A percentile compares a stretch with the other conserved stretches of the same genome.
These are phyloP conservation scores for Hippocampus guttulatus DNA, from an alignment of 2,113 vertebrate genomes.

Conservation along the genomic window DNA sequence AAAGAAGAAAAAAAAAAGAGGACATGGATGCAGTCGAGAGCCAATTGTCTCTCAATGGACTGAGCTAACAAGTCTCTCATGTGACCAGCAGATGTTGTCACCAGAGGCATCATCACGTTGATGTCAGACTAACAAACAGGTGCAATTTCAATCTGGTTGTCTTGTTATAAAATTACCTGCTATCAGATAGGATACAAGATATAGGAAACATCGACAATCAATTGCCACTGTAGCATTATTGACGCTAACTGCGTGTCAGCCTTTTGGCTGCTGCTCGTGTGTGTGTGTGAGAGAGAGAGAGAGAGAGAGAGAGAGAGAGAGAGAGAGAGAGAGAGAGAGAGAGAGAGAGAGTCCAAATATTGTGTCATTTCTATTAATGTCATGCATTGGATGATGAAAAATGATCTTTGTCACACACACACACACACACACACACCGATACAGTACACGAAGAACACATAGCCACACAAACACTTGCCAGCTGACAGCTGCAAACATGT, in stretches of 20 bases:
- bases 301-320: no score
- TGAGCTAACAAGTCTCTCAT: slow-evolving; percentile 49
- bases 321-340: no score
- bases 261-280: background rate
- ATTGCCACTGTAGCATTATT: background rate
- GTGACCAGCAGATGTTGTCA: slow-evolving; percentile 67
- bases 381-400: slow-evolving; percentile 15
- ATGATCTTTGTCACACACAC: slow-evolving; percentile 22
- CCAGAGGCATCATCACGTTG: slow-evolving; percentile 53
- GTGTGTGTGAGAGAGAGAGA: background rate
- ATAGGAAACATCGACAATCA: slow-evolving; percentile 33
- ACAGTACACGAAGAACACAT: slow-evolving; percentile 22
- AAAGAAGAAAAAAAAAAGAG: slow-evolving; percentile 23
- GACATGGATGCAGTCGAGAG: slow-evolving; percentile 10
- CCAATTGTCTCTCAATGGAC: slow-evolving; percentile 33
- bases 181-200: slow-evolving; percentile 11
- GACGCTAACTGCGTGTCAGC: background rate
- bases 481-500: slow-evolving; percentile 65
- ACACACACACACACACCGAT: slow-evolving; percentile 4
- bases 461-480: slow-evolving; percentile 46
- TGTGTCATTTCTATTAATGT: slow-evolving; percentile 3
- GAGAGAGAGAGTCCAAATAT: background rate
- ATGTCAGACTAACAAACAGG: slow-evolving; percentile 54
- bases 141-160: slow-evolving; percentile 31
- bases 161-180: slow-evolving; percentile 38